These are phyloP conservation scores for Desmophyllum pertusum DNA, from an alignment of 92 coral and sea anemone genomes.

Conservation along the genomic window DNA sequence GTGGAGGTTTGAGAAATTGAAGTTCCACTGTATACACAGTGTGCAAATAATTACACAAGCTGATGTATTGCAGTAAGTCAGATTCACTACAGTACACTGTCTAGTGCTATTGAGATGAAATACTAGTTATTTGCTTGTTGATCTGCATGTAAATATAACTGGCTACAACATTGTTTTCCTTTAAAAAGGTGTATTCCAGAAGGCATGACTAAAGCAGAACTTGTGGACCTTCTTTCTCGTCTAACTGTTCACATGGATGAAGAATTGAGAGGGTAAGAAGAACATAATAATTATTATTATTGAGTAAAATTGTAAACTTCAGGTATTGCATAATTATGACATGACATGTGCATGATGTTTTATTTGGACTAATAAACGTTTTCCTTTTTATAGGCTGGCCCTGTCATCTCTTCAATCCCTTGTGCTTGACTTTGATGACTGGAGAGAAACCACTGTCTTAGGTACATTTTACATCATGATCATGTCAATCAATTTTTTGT, in stretches of 20 bases:
- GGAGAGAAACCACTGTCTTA: constrained; percentile 94
- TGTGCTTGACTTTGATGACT: constrained; percentile 92
- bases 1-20: too few relatives aligned
- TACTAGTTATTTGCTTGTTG: background rate
- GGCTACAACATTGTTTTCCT: background rate
- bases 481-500: too few relatives aligned
- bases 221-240: constrained; percentile 93
- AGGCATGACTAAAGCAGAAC: constrained; percentile 94
- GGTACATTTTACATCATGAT: constrained; percentile 43
- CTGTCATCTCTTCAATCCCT: constrained; percentile 95
- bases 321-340: too few relatives aligned
- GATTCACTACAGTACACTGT: too few relatives aligned
- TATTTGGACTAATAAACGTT: too few relatives aligned
- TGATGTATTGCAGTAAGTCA: too few relatives aligned
- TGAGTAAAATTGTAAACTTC: too few relatives aligned
- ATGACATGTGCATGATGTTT: background rate
- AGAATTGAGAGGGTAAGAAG: constrained; percentile 90
- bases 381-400: constrained; percentile 82
- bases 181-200: constrained; percentile 87
- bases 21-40: too few relatives aligned
- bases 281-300: too few relatives aligned
- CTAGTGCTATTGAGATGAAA: background rate
- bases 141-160: background rate
- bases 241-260: constrained; percentile 98
- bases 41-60: too few relatives aligned